Conservation (phyloP, 2,888 invertebrate species). For the Candidula unifasciata region DNA sequence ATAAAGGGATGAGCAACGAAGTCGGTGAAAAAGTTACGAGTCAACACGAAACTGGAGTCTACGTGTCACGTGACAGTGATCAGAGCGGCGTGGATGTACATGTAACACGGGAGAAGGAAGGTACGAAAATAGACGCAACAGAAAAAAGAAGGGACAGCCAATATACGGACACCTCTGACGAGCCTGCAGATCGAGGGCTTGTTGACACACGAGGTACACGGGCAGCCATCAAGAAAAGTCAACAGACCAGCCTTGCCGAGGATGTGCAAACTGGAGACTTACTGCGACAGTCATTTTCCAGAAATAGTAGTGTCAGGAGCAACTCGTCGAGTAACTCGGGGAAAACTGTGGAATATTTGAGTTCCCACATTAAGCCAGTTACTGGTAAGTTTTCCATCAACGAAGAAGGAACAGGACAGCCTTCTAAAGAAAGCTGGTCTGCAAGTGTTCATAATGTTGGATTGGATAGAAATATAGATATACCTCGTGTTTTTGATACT, state of each 20-base stretch:
- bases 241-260: conserved; percentile 9
- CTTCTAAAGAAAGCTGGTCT: neutral
- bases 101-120: neutral
- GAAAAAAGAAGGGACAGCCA: neutral
- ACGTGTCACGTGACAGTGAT: conserved; percentile 14
- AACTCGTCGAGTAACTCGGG: neutral
- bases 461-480: neutral
- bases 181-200: neutral
- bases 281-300: neutral
- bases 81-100: neutral
- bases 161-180: conserved; percentile 9
- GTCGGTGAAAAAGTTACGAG: neutral
- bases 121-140: conserved; percentile 7
- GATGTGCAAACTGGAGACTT: conserved; percentile 21
- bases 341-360: neutral
- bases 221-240: neutral
- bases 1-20: neutral
- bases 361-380: neutral
- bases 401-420: neutral
- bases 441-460: neutral
- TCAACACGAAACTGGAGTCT: neutral
- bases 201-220: conserved; percentile 9
- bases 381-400: neutral
- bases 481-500: neutral
- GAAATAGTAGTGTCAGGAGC: neutral